A percentile compares a stretch with the other conserved stretches of the same genome.
These are phyloP conservation scores for Pristionchus maxplancki DNA, from an alignment of 2,888 invertebrate species.

Conservation along the genomic window DNA sequence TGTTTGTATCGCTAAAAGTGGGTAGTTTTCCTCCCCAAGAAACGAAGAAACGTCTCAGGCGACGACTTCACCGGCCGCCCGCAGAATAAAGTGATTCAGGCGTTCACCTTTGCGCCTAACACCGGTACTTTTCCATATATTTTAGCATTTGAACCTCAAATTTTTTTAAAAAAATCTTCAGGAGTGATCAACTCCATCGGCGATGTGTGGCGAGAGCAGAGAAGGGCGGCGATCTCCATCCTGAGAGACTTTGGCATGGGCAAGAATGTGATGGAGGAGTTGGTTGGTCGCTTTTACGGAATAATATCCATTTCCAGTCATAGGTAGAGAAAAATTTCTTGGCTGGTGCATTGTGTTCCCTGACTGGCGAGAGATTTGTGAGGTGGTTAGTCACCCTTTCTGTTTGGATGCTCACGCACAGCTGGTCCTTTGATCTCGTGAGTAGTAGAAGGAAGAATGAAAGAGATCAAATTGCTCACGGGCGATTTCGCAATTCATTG, in stretches of 20 bases:
- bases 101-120: neutral
- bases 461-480: constrained; percentile 54
- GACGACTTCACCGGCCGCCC: neutral
- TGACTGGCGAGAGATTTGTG: too few species aligned
- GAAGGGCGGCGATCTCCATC: neutral
- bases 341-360: too few species aligned
- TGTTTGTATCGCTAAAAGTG: neutral
- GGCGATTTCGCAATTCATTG: neutral
- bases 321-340: too few species aligned
- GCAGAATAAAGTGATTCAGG: neutral
- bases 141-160: too few species aligned
- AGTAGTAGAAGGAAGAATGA: neutral
- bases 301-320: too few species aligned
- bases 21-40: neutral
- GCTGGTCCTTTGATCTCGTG: neutral
- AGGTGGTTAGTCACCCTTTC: too few species aligned
- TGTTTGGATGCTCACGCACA: neutral
- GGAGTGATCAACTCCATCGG: constrained; percentile 54
- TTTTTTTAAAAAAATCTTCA: too few species aligned
- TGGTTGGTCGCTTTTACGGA: neutral
- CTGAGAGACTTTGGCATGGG: neutral
- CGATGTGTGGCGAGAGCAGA: constrained; percentile 36
- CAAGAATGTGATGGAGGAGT: neutral
- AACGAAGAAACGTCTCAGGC: neutral
- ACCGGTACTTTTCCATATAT: neutral